Base-by-base conservation (phyloP, 2,797 vertebrate species). In the Premnoplex brunnescens region DNA sequence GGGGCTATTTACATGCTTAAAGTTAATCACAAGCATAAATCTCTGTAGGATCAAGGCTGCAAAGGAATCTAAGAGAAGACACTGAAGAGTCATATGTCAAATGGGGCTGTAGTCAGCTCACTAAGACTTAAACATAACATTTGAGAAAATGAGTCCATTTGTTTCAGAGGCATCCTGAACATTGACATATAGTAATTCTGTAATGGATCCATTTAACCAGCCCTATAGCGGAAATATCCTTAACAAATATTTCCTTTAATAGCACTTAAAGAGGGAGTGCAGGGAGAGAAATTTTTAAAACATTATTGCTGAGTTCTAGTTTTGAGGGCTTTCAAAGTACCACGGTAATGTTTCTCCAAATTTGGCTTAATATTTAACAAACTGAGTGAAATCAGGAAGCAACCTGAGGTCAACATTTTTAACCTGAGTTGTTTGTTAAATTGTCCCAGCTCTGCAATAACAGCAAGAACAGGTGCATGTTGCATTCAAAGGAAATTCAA, bases 281-380 rank as follows among this genome's bases (percentile, higher is more conserved):
- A 81, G 46, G 39, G 43, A 94, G 48, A 76, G 52, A 91, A 79
- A 93, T 93, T 95, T 95, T 86, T 60, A 79, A 95, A 93, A 74
- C 67, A 14, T 93, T 94, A 82, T 85, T 96, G 89, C 80, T 90
- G 95, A 96, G 63, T 94, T 95, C 77, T 85, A 63, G 34, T 92
- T 96, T 49, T 93, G 85, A 95, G 41, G 36, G 30, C 56, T 93
- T 90, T 93, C 95, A 91, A 93, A 96, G 88, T 94, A 90, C 83
- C 67, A 69, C 91, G 85, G 94, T 96, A 96, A 96, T 96, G 93
- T 96, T 96, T 96, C 88, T 93, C 80, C 80, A 93, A 82, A 94
- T 96, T 95, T 91, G 74, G 91, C 85, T 96, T 94, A 96, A 95
- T 96, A 77, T 96, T 96, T 96, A 96, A 95, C 94, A 93, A 91